These are phyloP conservation scores for Calliphora vicina DNA, from an alignment of 1,140 invertebrate species.

Conservation along the genomic window DNA sequence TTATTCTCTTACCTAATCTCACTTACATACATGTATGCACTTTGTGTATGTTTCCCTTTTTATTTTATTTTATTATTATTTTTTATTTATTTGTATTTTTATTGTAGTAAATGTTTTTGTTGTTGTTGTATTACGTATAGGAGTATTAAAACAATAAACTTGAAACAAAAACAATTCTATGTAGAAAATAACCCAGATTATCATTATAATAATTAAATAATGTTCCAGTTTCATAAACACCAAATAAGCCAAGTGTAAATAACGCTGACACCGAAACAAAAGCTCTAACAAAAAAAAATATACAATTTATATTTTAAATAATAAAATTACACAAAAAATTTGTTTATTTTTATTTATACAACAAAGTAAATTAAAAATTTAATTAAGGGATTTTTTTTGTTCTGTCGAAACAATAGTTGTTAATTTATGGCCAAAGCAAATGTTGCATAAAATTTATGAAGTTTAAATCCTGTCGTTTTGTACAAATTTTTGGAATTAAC, in stretches of 20 bases:
- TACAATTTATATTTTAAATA: background rate
- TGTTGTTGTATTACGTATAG: background rate
- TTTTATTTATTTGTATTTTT: background rate
- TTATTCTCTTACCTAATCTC: constrained; percentile 3
- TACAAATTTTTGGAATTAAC: background rate
- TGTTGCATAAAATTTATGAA: background rate
- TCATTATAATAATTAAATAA: constrained; percentile 15
- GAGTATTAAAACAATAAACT: background rate
- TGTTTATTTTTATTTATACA: background rate
- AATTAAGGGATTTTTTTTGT: background rate
- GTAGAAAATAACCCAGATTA: constrained; percentile 1
- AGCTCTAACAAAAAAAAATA: background rate
- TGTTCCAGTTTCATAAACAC: constrained; percentile 9
- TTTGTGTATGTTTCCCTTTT: background rate
- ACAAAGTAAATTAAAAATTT: background rate
- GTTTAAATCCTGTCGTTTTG: background rate
- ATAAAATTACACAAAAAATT: background rate
- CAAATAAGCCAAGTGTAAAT: constrained; percentile 16
- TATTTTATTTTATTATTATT: too few species aligned
- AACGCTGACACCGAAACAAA: background rate
- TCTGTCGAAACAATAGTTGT: background rate
- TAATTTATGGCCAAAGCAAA: background rate
- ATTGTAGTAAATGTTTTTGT: background rate
- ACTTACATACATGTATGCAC: background rate
- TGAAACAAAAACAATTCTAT: background rate